Conservation (phyloP, 2,888 invertebrate species). For the Drosophila cracens region DNA sequence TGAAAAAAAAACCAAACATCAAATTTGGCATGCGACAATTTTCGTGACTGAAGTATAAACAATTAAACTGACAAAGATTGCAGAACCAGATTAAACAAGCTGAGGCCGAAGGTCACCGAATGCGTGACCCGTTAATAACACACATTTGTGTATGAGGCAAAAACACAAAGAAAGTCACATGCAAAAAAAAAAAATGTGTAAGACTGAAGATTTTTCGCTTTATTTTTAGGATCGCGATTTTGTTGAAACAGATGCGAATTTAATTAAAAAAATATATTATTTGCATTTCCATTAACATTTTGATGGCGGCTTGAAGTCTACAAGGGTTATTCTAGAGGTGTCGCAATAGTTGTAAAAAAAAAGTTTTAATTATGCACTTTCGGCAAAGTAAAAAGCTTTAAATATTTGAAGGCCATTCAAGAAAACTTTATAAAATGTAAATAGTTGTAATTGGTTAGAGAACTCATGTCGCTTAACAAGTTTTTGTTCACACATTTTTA, state of each 20-base stretch:
- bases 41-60: constrained; percentile 25
- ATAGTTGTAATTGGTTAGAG: not conserved
- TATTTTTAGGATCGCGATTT: not conserved
- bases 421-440: not conserved
- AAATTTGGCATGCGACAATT: constrained; percentile 1
- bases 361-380: not conserved
- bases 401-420: not conserved
- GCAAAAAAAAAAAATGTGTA: not conserved
- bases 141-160: no score
- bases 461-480: not conserved
- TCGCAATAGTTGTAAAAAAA: not conserved
- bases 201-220: not conserved
- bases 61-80: constrained; percentile 12
- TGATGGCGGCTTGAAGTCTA: no score
- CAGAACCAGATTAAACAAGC: constrained; percentile 4
- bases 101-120: constrained; percentile 22
- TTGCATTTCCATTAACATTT: not conserved
- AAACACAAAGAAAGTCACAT: no score
- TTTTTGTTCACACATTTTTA: not conserved
- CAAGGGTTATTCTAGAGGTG: not conserved
- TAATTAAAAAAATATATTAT: not conserved
- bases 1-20: not conserved
- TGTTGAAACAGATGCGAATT: not conserved
- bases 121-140: constrained; percentile 27
- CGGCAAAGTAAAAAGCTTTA: not conserved